These are phyloP conservation scores for Coregonus sp. DNA, from an alignment of 2,797 vertebrate genomes.

Conservation along the genomic window DNA sequence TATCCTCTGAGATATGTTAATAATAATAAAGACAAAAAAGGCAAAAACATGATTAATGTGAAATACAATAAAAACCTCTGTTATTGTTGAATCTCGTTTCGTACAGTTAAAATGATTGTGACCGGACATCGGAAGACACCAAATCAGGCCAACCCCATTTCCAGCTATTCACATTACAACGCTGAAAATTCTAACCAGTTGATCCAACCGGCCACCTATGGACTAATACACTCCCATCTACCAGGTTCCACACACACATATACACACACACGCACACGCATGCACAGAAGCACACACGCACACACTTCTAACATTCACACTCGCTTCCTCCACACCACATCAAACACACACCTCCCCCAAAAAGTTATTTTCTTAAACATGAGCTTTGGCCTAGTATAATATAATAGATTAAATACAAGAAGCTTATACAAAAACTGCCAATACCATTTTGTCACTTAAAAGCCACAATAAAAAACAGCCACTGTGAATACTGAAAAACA, in stretches of 20 bases:
- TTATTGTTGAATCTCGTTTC: conserved; percentile 6
- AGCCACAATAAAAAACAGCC: conserved; percentile 76
- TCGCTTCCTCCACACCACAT: conserved; percentile 14
- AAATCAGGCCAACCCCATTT: conserved; percentile 8
- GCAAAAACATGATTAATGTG: neutral
- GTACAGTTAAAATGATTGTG: conserved; percentile 14
- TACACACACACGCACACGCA: conserved; percentile 12
- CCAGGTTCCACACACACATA: conserved; percentile 13
- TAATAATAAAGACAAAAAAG: conserved; percentile 10
- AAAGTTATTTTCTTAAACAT: conserved; percentile 29
- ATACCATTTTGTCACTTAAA: conserved; percentile 67
- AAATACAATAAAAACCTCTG: neutral
- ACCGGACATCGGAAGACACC: conserved; percentile 52
- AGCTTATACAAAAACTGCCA: conserved; percentile 72
- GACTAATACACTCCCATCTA: conserved; percentile 10
- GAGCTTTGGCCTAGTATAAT: conserved; percentile 55
- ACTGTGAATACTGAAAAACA: conserved; percentile 68
- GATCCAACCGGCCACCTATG: conserved; percentile 24
- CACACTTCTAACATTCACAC: neutral
- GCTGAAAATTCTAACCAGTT: conserved; percentile 13
- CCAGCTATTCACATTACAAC: conserved; percentile 9
- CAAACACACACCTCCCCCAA: conserved; percentile 31
- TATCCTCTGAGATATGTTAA: conserved; percentile 7
- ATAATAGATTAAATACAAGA: conserved; percentile 57
- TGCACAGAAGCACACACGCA: conserved; percentile 1